phyloP scores from a whole-genome alignment of 2,113 vertebrate genomes.

The Mastomys coucha region DNA sequence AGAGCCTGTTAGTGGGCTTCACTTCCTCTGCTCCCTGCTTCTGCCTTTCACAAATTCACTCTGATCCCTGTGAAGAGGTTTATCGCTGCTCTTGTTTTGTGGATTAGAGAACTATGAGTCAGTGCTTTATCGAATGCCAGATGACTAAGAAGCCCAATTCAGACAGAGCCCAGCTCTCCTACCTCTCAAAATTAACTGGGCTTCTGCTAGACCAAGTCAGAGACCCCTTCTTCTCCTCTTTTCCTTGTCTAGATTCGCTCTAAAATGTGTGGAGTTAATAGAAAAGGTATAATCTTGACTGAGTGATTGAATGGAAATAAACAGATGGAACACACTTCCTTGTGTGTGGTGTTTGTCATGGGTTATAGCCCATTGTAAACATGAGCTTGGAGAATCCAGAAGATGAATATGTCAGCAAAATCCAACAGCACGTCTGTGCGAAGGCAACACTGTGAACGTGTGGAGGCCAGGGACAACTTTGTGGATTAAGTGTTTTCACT shows the following conservation, averaged over 20 bases:
- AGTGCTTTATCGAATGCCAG: conserved; percentile 21
- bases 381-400: background rate
- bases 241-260: conserved; percentile 16
- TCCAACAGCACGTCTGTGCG: background rate
- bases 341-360: background rate
- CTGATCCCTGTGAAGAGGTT: background rate
- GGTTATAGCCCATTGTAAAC: background rate
- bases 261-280: background rate
- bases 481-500: no score
- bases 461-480: background rate
- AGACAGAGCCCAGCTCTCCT: background rate
- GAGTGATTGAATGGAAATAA: background rate
- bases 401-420: background rate
- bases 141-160: background rate
- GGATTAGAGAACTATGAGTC: background rate
- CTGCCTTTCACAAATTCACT: background rate
- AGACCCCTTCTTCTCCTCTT: background rate
- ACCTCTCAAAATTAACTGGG: background rate
- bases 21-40: background rate
- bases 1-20: background rate
- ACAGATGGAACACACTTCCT: conserved; percentile 26
- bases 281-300: conserved; percentile 22
- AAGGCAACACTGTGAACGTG: accelerated
- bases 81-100: conserved; percentile 8
- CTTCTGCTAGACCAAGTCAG: background rate